Percentiles rank a stretch among this genome's conserved stretches.
Conservation (phyloP, 2,888 invertebrate genomes). For the Lasius platythorax region DNA sequence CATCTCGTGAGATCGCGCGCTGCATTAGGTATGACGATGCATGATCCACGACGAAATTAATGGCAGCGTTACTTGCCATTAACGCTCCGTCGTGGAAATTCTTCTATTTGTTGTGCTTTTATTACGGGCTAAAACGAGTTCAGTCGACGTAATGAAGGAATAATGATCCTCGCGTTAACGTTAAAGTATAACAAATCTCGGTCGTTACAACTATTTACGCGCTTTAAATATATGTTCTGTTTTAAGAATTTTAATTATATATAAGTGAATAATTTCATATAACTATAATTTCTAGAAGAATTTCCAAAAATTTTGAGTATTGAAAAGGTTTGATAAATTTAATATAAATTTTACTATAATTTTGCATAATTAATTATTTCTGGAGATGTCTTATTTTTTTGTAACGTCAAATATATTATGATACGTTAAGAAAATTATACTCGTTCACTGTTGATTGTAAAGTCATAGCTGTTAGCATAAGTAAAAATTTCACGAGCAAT, state of each 20-base stretch:
- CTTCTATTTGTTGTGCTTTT: slow-evolving; percentile 26
- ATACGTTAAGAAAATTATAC: neutral
- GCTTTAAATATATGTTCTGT: neutral
- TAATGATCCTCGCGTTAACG: neutral
- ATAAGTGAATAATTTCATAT: neutral
- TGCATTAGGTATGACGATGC: neutral
- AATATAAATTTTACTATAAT: neutral
- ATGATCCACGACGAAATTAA: slow-evolving; percentile 13
- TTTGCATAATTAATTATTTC: neutral
- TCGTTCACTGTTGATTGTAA: neutral
- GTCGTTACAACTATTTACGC: slow-evolving; percentile 1
- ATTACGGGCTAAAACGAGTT: neutral
- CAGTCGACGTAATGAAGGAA: slow-evolving; percentile 14
- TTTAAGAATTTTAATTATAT: neutral
- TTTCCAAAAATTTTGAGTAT: neutral
- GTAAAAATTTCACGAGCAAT: neutral
- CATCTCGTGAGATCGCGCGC: neutral
- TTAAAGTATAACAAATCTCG: slow-evolving; percentile 21
- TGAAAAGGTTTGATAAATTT: neutral
- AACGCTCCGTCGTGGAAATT: neutral
- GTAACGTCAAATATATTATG: slow-evolving; percentile 1
- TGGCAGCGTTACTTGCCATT: neutral
- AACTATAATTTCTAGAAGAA: neutral
- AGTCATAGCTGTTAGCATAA: slow-evolving; percentile 8
- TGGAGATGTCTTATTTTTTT: neutral